Evolutionary conservation across 2,797 vertebrate species (phyloP).

Genomic region (Aphelocoma californica): DNA sequence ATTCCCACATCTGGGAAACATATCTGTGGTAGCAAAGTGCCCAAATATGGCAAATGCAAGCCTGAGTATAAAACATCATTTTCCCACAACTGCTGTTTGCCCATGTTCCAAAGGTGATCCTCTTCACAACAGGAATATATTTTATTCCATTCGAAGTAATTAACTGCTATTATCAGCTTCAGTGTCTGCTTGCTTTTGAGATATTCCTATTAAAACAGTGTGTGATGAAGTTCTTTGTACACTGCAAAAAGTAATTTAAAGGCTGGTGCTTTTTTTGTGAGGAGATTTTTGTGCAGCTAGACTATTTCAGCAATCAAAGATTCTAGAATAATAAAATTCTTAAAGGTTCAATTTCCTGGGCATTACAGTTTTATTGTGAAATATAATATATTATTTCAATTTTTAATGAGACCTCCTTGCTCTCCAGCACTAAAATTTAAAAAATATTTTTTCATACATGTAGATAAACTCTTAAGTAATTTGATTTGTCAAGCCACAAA

Average conservation of each 20-base stretch:
- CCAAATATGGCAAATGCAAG: neutral
- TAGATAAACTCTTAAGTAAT: neutral
- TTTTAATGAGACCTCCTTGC: neutral
- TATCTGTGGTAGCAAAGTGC: neutral
- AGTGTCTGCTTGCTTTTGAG: neutral
- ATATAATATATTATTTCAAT: neutral
- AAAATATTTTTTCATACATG: neutral
- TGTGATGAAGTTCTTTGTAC: neutral
- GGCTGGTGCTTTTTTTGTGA: neutral
- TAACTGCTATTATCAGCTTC: neutral
- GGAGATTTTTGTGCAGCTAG: neutral
- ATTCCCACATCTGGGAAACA: neutral
- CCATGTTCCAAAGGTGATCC: neutral
- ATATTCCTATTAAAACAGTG: neutral
- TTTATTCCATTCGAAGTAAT: neutral
- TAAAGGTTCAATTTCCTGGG: neutral
- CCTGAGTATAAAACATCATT: fast-evolving
- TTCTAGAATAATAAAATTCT: neutral
- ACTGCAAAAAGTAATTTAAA: neutral
- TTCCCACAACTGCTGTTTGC: neutral
- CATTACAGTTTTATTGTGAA: neutral
- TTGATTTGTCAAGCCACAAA: neutral
- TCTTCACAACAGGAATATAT: neutral
- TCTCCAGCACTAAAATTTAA: neutral
- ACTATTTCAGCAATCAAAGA: neutral